These are phyloP conservation scores for Eremophila alpestris DNA, from an alignment of 2,797 vertebrate species.

Conservation along the genomic window DNA sequence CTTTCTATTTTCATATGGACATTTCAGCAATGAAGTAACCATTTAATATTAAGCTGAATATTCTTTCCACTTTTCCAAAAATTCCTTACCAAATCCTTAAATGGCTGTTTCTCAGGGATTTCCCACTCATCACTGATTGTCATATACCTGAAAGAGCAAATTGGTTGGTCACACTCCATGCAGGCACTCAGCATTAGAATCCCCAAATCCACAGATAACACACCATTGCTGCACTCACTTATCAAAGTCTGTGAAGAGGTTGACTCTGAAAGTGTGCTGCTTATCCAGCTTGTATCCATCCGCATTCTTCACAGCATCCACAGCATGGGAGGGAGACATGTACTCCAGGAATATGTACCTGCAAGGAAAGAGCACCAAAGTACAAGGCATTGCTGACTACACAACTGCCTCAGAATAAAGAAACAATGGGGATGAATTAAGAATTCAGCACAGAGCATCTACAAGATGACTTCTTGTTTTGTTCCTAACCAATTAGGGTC, in stretches of 20 bases:
- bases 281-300: conserved; percentile 98
- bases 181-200: not conserved
- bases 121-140: conserved; percentile 97
- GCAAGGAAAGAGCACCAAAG: not conserved
- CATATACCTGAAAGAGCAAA: conserved; percentile 87
- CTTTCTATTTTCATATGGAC: not conserved
- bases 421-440: not conserved
- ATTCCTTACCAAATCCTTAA: conserved; percentile 94
- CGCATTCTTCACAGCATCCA: conserved; percentile 93
- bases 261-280: conserved; percentile 96
- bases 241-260: conserved; percentile 97
- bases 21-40: not conserved
- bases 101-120: conserved; percentile 94
- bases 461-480: not conserved
- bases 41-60: not conserved
- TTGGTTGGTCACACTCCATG: not conserved
- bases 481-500: not conserved
- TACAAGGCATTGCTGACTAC: accelerated
- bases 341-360: conserved; percentile 99
- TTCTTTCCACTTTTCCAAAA: not conserved
- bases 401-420: not conserved
- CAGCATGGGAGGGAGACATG: conserved; percentile 86
- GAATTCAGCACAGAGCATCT: not conserved
- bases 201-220: not conserved
- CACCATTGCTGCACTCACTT: conserved; percentile 79